Conservation (phyloP, 1,140 invertebrate genomes). For the Diorhabda carinulata region DNA sequence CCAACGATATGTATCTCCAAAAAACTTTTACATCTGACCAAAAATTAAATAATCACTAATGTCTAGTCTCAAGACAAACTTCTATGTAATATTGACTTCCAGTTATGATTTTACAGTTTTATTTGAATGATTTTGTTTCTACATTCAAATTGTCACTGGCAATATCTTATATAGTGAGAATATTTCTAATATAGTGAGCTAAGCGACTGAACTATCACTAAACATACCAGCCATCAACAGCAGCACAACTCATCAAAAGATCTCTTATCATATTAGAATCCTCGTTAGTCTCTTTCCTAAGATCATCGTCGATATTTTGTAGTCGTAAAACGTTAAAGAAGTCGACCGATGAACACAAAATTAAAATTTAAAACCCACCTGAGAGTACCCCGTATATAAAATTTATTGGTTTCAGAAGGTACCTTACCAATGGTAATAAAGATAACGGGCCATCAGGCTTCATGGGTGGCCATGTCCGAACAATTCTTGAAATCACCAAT, state of each 20-base stretch:
- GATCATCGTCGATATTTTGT: background rate
- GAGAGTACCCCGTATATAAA: slow-evolving; percentile 2
- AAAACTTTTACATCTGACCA: too few species aligned
- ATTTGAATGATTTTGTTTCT: too few species aligned
- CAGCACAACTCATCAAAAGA: background rate
- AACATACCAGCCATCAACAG: too few species aligned
- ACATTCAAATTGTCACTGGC: too few species aligned
- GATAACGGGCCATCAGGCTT: background rate
- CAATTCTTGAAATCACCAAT: slow-evolving; percentile 2
- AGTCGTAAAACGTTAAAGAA: background rate
- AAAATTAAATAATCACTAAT: too few species aligned
- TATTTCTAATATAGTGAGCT: too few species aligned
- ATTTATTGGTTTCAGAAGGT: slow-evolving; percentile 2
- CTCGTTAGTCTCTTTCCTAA: background rate
- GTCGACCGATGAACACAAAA: background rate
- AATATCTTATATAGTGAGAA: too few species aligned
- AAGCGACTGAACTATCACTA: too few species aligned
- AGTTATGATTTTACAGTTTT: too few species aligned
- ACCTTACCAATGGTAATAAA: slow-evolving; percentile 2
- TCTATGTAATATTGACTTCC: too few species aligned
- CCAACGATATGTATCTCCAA: too few species aligned
- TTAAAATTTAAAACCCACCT: slow-evolving; percentile 2
- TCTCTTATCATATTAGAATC: background rate
- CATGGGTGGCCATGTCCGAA: slow-evolving; percentile 1
- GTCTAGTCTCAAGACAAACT: too few species aligned